phyloP scores from a whole-genome alignment of 2,888 invertebrate genomes.

The Aleiodes testaceus region DNA sequence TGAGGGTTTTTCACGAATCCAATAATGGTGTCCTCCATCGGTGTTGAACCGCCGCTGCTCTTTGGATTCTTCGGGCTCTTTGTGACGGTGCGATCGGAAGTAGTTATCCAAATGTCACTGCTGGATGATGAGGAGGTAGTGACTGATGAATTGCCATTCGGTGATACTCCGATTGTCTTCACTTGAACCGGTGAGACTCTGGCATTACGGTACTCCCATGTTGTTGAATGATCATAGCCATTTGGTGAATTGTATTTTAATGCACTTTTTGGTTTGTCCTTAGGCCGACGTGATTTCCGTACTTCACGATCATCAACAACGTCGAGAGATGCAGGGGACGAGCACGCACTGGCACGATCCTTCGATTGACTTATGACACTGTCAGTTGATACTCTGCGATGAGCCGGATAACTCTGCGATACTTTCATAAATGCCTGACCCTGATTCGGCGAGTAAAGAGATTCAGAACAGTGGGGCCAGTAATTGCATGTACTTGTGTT shows the following conservation, averaged over 20 bases:
- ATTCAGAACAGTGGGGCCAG: constrained; percentile 77
- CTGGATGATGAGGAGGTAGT: constrained; percentile 75
- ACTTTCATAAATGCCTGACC: constrained; percentile 71
- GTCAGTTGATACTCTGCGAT: constrained; percentile 72
- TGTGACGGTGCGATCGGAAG: constrained; percentile 74
- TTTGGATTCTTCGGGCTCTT: constrained; percentile 74
- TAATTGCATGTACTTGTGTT: constrained; percentile 77
- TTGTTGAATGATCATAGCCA: constrained; percentile 54
- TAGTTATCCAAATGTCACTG: constrained; percentile 76
- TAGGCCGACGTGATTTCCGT: constrained; percentile 50
- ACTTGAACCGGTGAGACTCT: constrained; percentile 60
- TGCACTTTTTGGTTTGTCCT: constrained; percentile 61
- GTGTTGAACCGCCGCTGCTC: constrained; percentile 75
- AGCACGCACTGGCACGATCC: constrained; percentile 64
- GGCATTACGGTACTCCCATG: constrained; percentile 50
- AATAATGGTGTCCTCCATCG: constrained; percentile 72
- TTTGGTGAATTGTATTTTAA: constrained; percentile 60
- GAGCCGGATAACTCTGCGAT: constrained; percentile 76
- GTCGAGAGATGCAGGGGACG: constrained; percentile 71
- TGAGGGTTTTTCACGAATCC: constrained; percentile 61
- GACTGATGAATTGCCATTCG: constrained; percentile 65
- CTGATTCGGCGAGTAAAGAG: constrained; percentile 64
- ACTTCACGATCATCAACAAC: constrained; percentile 63
- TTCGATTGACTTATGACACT: constrained; percentile 53
- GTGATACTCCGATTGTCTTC: constrained; percentile 58